Percentiles rank a stretch among this genome's conserved stretches.
These are phyloP conservation scores for Creontiades dilutus DNA, from an alignment of 2,888 invertebrate genomes.

Conservation along the genomic window DNA sequence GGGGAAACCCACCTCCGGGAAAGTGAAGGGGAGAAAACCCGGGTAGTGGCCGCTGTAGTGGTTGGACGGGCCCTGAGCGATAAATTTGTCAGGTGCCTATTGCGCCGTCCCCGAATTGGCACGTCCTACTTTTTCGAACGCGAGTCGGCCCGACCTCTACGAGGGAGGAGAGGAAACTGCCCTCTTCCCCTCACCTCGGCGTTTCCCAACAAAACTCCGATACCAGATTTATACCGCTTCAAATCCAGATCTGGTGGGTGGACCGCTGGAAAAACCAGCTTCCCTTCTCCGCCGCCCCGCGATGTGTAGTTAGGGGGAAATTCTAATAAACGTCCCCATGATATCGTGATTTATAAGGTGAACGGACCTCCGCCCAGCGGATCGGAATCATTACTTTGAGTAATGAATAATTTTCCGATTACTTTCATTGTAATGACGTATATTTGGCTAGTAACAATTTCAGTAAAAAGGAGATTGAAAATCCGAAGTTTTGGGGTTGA, in stretches of 20 bases:
- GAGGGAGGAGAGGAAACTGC: not conserved
- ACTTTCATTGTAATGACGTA: too few species aligned
- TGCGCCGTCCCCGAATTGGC: conserved; percentile 69
- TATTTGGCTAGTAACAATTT: too few species aligned
- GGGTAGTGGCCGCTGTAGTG: conserved; percentile 24
- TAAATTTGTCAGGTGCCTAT: conserved; percentile 70
- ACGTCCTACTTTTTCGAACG: conserved; percentile 61
- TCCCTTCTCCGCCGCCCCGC: not conserved
- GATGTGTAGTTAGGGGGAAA: not conserved
- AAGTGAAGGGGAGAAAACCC: conserved; percentile 18
- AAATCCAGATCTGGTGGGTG: conserved; percentile 64
- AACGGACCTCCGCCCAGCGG: not conserved
- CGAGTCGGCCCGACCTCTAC: not conserved
- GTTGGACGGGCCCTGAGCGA: conserved; percentile 29
- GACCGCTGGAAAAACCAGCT: not conserved
- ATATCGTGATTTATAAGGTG: conserved; percentile 56
- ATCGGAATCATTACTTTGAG: too few species aligned
- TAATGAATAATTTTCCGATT: too few species aligned
- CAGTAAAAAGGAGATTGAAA: too few species aligned
- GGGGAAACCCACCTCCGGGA: not conserved
- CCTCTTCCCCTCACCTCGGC: not conserved
- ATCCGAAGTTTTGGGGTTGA: too few species aligned
- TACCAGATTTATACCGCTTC: conserved; percentile 68
- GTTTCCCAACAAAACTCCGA: conserved; percentile 31
- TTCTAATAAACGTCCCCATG: conserved; percentile 68